Evolutionary conservation across 2,797 vertebrate species (phyloP).

Genomic region (Rhinogobio ventralis): DNA sequence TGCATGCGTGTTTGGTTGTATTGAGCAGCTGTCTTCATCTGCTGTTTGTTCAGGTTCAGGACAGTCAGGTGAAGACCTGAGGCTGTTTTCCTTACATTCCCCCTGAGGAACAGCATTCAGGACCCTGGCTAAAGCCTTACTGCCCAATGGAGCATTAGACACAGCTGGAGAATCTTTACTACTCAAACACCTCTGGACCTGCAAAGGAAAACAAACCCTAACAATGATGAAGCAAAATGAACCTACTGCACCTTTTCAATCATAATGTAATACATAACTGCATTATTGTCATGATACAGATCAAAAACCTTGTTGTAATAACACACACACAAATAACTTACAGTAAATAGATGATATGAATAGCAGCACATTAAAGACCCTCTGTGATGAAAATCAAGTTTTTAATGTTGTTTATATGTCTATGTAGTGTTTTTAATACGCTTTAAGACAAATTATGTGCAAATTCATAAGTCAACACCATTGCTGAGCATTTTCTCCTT

Average conservation of each 20-base stretch:
- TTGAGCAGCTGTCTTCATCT: constrained; percentile 1
- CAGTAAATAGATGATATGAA: background rate
- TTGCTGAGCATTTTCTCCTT: too few species aligned
- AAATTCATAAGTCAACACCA: too few species aligned
- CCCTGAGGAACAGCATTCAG: constrained; percentile 48
- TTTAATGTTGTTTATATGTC: too few species aligned
- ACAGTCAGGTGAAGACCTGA: constrained; percentile 16
- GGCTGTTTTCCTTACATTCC: constrained; percentile 58
- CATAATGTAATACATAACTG: background rate
- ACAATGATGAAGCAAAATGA: background rate
- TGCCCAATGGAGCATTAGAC: constrained; percentile 41
- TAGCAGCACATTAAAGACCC: background rate
- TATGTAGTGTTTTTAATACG: too few species aligned
- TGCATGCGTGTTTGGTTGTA: background rate
- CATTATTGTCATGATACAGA: background rate
- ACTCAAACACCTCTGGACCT: constrained; percentile 72
- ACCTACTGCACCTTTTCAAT: background rate
- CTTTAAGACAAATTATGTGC: too few species aligned
- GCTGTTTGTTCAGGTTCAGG: constrained; percentile 34
- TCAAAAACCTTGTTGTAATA: background rate
- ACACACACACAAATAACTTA: background rate
- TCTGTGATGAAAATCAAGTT: too few species aligned
- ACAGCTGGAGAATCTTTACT: constrained; percentile 49
- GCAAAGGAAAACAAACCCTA: background rate
- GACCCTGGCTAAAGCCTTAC: constrained; percentile 60